Conservation (phyloP, 2,888 invertebrate genomes). For the Catocala nupta region DNA sequence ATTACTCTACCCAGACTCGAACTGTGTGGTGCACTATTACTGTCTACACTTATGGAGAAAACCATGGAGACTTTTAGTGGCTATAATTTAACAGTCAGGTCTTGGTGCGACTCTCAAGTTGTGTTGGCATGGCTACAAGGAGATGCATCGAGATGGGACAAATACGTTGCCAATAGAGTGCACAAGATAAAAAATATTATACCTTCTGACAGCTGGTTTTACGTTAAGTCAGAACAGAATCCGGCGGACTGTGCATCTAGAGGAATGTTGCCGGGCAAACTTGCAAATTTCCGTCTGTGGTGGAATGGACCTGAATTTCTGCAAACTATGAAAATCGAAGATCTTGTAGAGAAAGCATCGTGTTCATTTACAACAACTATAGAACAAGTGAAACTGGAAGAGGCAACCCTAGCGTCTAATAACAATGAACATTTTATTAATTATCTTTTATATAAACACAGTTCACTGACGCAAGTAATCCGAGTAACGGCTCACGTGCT, state of each 20-base stretch:
- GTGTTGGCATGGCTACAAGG: constrained; percentile 15
- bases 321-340: background rate
- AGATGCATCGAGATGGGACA: constrained; percentile 12
- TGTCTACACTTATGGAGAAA: constrained; percentile 28
- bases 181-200: constrained; percentile 9
- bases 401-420: background rate
- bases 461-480: constrained; percentile 10
- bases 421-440: constrained; percentile 5
- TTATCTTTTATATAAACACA: constrained; percentile 11
- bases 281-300: constrained; percentile 37
- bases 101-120: constrained; percentile 25
- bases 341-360: background rate
- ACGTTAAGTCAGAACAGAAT: background rate
- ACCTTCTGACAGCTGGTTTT: constrained; percentile 4
- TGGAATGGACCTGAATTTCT: constrained; percentile 31
- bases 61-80: background rate
- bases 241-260: constrained; percentile 18
- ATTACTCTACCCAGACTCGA: constrained; percentile 36
- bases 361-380: constrained; percentile 6
- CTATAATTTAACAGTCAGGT: constrained; percentile 9
- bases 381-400: background rate
- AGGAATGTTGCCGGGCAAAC: constrained; percentile 14
- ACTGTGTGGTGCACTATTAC: constrained; percentile 31
- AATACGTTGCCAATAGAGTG: constrained; percentile 16
- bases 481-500: background rate